Conservation (phyloP, 2,888 invertebrate genomes). For the Tetragonula carbonaria region DNA sequence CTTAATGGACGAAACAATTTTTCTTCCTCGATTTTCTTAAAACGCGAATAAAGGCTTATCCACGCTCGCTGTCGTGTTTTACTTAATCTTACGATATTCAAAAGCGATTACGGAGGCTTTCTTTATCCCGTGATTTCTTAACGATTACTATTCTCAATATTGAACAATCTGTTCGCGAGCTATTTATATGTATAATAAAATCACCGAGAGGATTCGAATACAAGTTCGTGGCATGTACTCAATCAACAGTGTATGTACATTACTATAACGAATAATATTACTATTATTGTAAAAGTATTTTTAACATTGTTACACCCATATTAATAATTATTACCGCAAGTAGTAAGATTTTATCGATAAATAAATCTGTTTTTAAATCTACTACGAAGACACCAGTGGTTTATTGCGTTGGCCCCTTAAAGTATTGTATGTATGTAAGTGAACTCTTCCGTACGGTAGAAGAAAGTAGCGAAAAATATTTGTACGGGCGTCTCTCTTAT, state of each 20-base stretch:
- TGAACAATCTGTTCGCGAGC: not conserved
- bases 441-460: not conserved
- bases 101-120: not conserved
- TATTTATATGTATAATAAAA: not conserved
- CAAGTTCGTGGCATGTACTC: slow-evolving; percentile 20
- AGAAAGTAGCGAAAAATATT: slow-evolving; percentile 48
- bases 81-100: slow-evolving; percentile 11
- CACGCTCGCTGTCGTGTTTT: slow-evolving; percentile 8
- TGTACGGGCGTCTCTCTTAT: slow-evolving; percentile 28
- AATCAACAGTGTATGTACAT: slow-evolving; percentile 44
- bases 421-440: not conserved
- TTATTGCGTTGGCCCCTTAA: slow-evolving; percentile 54
- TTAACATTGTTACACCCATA: slow-evolving; percentile 61
- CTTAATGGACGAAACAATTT: not conserved
- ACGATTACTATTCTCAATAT: not conserved
- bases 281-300: slow-evolving; percentile 59
- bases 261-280: slow-evolving; percentile 25
- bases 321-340: slow-evolving; percentile 55
- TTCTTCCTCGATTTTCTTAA: not conserved
- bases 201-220: not conserved
- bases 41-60: not conserved
- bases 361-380: slow-evolving; percentile 70
- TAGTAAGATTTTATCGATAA: slow-evolving; percentile 62
- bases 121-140: not conserved
- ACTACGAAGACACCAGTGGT: slow-evolving; percentile 52